Percentiles rank a stretch among this genome's conserved stretches.
These are phyloP conservation scores for Netelia melanura DNA, from an alignment of 2,888 invertebrate genomes.

Conservation along the genomic window DNA sequence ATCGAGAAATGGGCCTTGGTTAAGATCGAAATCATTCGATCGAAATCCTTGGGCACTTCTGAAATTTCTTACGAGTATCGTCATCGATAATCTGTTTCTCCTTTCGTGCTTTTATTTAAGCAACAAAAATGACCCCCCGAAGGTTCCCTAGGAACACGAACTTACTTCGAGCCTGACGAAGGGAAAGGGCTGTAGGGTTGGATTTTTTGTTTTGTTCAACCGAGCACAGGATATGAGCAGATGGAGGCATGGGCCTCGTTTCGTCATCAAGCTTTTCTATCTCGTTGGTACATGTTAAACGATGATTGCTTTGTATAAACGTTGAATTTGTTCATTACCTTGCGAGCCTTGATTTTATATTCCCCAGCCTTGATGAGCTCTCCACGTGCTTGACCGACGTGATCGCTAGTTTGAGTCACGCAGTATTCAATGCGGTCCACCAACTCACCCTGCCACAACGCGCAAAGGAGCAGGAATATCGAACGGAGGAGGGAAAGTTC, in stretches of 20 bases:
- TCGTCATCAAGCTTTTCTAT: neutral
- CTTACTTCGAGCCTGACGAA: too few species aligned
- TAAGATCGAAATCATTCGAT: too few species aligned
- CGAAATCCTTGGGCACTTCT: neutral
- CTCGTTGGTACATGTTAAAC: slow-evolving; percentile 7
- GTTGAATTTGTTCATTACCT: slow-evolving; percentile 87
- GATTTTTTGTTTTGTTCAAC: neutral
- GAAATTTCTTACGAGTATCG: neutral
- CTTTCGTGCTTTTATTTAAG: too few species aligned
- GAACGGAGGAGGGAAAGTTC: slow-evolving; percentile 81
- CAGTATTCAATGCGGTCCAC: slow-evolving; percentile 97
- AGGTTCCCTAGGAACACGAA: too few species aligned
- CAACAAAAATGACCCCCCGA: too few species aligned
- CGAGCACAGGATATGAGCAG: slow-evolving; percentile 8
- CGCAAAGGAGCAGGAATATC: slow-evolving; percentile 67
- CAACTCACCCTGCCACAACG: slow-evolving; percentile 92
- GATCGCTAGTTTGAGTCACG: slow-evolving; percentile 94
- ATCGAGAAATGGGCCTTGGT: too few species aligned
- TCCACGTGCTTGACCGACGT: slow-evolving; percentile 92
- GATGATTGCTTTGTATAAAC: slow-evolving; percentile 62
- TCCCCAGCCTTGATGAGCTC: slow-evolving; percentile 92
- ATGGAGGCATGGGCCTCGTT: neutral
- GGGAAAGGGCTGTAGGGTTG: too few species aligned
- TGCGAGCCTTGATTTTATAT: slow-evolving; percentile 95
- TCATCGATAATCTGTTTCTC: too few species aligned